Conservation (phyloP, 2,888 invertebrate species). For the Spilosoma lubricipeda region DNA sequence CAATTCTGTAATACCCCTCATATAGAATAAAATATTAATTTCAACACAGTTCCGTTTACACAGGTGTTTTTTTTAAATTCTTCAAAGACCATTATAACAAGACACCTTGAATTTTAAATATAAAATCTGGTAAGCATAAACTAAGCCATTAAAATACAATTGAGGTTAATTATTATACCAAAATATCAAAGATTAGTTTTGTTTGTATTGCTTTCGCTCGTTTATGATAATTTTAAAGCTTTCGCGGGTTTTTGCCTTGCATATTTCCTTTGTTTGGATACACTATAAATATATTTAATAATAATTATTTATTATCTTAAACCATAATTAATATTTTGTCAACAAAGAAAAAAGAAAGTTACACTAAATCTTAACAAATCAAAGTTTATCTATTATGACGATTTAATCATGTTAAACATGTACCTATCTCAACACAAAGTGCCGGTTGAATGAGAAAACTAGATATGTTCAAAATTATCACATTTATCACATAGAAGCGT, state of each 20-base stretch:
- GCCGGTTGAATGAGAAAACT: not conserved
- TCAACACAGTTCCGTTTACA: constrained; percentile 18
- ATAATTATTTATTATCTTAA: not conserved
- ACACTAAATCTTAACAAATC: not conserved
- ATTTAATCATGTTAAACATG: not conserved
- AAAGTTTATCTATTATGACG: not conserved
- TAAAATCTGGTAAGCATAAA: constrained; percentile 22
- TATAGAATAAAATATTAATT: constrained; percentile 19
- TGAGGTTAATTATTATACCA: constrained; percentile 43
- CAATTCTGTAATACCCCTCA: constrained; percentile 17
- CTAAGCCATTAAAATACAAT: constrained; percentile 36
- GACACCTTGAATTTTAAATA: constrained; percentile 32
- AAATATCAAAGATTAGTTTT: constrained; percentile 30
- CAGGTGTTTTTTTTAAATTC: not conserved
- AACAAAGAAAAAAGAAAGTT: not conserved
- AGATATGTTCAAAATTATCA: not conserved
- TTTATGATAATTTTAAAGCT: constrained; percentile 12
- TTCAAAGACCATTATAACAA: not conserved
- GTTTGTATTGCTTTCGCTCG: constrained; percentile 37
- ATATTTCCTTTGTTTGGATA: not conserved
- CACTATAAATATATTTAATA: not conserved
- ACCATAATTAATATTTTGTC: not conserved
- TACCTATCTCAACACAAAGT: not conserved
- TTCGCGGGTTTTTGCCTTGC: constrained; percentile 23
- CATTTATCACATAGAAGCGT: not conserved